phyloP scores from a whole-genome alignment of 2,797 vertebrate species.

The Anas capensis region DNA sequence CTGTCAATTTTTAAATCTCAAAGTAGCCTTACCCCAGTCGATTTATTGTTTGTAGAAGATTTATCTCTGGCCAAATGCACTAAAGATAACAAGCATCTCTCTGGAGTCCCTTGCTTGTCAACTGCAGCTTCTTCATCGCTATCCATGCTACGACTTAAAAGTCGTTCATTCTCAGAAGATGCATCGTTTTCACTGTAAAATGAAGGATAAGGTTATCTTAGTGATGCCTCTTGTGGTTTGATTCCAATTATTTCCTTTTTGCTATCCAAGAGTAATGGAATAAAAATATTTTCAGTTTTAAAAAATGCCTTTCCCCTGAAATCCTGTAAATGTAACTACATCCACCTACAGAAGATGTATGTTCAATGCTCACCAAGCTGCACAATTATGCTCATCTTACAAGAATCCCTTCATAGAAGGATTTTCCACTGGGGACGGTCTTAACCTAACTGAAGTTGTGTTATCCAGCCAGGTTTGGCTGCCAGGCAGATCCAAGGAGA shows the following conservation, averaged over 20 bases:
- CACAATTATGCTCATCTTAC: background rate
- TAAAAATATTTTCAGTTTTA: background rate
- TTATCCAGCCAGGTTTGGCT: background rate
- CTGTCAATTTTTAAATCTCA: background rate
- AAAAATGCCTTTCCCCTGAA: background rate
- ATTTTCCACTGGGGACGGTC: background rate
- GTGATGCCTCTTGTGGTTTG: background rate
- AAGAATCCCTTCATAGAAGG: background rate
- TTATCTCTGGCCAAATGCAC: constrained; percentile 91
- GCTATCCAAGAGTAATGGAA: background rate
- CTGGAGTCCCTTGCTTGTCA: constrained; percentile 90
- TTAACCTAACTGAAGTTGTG: background rate
- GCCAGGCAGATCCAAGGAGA: background rate
- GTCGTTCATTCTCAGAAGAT: constrained; percentile 96
- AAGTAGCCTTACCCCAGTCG: constrained; percentile 87
- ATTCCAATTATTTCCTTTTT: background rate
- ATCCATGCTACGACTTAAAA: constrained; percentile 95
- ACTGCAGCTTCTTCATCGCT: constrained; percentile 94
- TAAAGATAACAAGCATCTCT: constrained; percentile 92
- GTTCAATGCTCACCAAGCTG: background rate
- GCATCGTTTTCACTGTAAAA: constrained; percentile 93
- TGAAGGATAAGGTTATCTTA: background rate
- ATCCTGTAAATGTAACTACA: background rate
- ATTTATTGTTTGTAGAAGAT: constrained; percentile 83
- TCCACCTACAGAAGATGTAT: too few species aligned